These are phyloP conservation scores for Hemitrygon akajei DNA, from an alignment of 2,797 vertebrate genomes.

Conservation along the genomic window DNA sequence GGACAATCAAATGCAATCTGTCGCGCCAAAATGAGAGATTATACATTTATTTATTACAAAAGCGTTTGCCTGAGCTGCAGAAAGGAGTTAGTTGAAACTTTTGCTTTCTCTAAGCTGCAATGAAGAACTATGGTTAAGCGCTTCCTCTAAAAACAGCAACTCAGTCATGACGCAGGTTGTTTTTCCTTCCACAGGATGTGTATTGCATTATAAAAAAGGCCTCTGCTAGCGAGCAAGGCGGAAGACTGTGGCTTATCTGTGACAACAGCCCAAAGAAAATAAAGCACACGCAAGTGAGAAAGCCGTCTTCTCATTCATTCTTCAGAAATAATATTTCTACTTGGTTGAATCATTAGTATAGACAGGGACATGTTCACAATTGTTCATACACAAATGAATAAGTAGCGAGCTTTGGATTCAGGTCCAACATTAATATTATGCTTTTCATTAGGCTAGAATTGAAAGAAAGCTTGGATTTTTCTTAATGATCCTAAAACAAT, in stretches of 20 bases:
- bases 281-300: slow-evolving; percentile 14
- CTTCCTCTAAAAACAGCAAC: slow-evolving; percentile 27
- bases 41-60: background rate
- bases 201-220: background rate
- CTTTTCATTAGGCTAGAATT: background rate
- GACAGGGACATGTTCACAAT: background rate
- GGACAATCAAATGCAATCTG: background rate
- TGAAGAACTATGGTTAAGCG: slow-evolving; percentile 29
- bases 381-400: background rate
- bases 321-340: background rate
- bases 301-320: background rate
- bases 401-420: background rate
- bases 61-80: background rate
- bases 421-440: background rate
- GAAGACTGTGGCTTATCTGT: slow-evolving; percentile 26
- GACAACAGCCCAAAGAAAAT: background rate
- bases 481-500: background rate
- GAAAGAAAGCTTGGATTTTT: background rate
- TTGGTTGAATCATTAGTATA: background rate
- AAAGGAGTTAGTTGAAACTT: slow-evolving; percentile 19
- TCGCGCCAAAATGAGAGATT: background rate
- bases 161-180: slow-evolving; percentile 25
- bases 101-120: slow-evolving; percentile 15
- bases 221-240: background rate
- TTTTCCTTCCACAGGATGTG: slow-evolving; percentile 35